Evolutionary conservation across 1,140 invertebrate species (phyloP).

Genomic region (Drosophila rhopaloa): DNA sequence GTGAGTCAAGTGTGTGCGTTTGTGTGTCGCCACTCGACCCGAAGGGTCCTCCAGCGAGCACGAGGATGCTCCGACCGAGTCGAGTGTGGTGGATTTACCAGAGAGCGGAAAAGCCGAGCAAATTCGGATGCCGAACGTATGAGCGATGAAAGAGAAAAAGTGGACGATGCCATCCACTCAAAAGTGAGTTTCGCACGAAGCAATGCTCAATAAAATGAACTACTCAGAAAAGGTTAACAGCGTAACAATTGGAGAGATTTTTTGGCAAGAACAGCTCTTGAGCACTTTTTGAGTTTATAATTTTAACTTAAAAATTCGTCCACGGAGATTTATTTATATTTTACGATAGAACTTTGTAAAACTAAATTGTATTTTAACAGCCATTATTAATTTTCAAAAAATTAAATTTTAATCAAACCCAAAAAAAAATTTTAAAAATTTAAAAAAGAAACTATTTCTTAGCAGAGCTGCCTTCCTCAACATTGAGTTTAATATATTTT

Average conservation of each 20-base stretch:
- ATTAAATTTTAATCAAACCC: no score
- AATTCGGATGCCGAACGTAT: constrained; percentile 2
- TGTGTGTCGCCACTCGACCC: constrained; percentile 28
- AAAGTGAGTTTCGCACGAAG: not conserved
- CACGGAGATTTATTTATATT: no score
- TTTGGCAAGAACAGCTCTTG: no score
- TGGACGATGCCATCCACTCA: not conserved
- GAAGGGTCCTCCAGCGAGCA: constrained; percentile 19
- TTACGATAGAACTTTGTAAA: no score
- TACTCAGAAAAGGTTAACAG: not conserved
- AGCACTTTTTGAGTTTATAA: no score
- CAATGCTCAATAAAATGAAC: not conserved
- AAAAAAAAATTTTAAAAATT: no score
- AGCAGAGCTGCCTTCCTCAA: not conserved
- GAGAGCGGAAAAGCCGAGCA: constrained; percentile 2
- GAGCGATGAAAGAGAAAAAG: constrained; percentile 1
- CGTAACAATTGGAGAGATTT: not conserved
- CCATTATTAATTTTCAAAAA: no score
- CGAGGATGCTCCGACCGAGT: constrained; percentile 10
- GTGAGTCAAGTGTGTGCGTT: constrained; percentile 59
- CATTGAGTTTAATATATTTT: not conserved
- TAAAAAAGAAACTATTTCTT: not conserved
- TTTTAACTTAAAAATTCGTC: no score
- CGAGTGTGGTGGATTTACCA: constrained; percentile 53
- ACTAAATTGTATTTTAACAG: no score